Evolutionary conservation across 1,140 invertebrate genomes (phyloP).

Genomic region (Akabosia matsudoensis): DNA sequence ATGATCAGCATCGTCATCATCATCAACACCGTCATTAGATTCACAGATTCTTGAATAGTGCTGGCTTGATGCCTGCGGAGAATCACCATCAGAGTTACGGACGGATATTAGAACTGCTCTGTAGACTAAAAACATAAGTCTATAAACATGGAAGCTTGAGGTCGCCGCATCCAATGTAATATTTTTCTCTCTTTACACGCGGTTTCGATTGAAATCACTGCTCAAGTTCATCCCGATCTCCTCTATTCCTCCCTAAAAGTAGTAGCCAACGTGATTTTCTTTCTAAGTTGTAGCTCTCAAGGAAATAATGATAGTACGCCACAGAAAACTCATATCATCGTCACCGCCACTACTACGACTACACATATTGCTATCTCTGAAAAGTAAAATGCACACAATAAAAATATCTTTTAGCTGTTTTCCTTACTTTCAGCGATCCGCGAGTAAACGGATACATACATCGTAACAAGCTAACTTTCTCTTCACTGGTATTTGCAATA

Average conservation of each 20-base stretch:
- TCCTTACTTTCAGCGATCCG: neutral
- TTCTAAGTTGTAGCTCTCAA: neutral
- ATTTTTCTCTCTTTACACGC: neutral
- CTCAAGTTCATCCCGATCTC: conserved; percentile 13
- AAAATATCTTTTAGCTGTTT: neutral
- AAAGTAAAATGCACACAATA: conserved; percentile 7
- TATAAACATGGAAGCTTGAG: neutral
- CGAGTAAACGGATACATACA: too few relatives aligned
- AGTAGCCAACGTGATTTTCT: neutral
- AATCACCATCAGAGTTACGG: conserved; percentile 17
- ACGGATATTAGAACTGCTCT: conserved; percentile 22
- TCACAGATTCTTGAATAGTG: neutral
- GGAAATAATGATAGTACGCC: neutral
- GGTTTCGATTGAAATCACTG: conserved; percentile 18
- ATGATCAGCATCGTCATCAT: conserved; percentile 9
- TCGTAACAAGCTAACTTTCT: neutral
- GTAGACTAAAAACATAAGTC: neutral
- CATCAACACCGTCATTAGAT: conserved; percentile 20
- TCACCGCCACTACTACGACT: neutral
- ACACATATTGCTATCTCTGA: neutral
- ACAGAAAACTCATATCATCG: neutral
- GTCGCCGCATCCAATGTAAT: neutral
- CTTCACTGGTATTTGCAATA: too few relatives aligned
- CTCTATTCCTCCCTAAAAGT: neutral
- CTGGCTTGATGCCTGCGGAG: conserved; percentile 20